Conservation (phyloP, 2,797 vertebrate genomes). For the Melanotaenia parkinsoni region DNA sequence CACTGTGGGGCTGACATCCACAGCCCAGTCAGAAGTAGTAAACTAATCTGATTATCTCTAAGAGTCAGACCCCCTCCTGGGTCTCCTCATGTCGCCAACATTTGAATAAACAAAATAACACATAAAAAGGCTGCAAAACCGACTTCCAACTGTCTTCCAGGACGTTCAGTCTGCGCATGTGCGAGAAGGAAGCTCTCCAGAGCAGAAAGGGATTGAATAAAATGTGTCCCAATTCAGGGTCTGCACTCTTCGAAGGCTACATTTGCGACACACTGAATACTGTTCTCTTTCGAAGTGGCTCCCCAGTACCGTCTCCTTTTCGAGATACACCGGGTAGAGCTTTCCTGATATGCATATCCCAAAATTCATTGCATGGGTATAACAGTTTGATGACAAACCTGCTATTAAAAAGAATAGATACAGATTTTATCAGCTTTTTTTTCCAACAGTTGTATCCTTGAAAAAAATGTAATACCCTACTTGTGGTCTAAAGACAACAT, state of each 20-base stretch:
- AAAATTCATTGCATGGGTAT: too few relatives aligned
- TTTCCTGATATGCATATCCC: too few relatives aligned
- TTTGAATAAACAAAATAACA: neutral
- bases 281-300: neutral
- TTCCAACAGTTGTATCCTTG: too few relatives aligned
- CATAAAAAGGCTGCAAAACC: neutral
- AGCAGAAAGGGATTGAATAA: neutral
- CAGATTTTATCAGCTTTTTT: neutral
- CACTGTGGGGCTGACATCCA: neutral
- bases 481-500: neutral
- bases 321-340: too few relatives aligned
- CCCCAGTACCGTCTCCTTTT: too few relatives aligned
- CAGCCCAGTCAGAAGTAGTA: neutral
- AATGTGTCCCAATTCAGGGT: neutral
- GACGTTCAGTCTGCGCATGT: neutral
- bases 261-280: neutral
- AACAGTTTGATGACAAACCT: neutral
- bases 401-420: neutral
- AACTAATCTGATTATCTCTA: slow-evolving; percentile 1
- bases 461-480: neutral
- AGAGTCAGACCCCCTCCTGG: neutral
- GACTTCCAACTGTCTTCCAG: neutral
- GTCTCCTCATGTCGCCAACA: neutral
- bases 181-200: neutral
- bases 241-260: neutral